Evolutionary conservation across 2,113 vertebrate genomes (phyloP), one percentile per base, ranked within the genome.

Genomic region (Cettia cetti): DNA sequence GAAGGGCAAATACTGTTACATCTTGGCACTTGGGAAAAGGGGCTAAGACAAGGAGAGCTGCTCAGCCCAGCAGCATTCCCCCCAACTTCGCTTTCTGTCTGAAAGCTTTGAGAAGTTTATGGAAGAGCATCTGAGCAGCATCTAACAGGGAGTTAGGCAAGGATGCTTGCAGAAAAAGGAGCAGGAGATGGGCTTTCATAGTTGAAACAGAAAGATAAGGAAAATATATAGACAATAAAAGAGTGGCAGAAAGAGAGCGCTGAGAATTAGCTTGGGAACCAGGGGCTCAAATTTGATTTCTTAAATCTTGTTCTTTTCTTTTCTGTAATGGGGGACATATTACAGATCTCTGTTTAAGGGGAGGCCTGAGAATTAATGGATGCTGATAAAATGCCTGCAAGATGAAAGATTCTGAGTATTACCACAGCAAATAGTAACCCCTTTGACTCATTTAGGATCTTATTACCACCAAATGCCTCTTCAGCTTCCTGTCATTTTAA

Each of bases 361-460:
- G 44, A 52, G 57, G 74, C 87, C 59, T 92, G 60, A 93, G 60
- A 70, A 92, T 89, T 88, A 94, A 94, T 66, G 56, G 79, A 88
- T 89, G 54, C 76, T 92, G 75, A 53, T 86, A 70, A 77, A 93
- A 47, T 64, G 42, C 69, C 57, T 72, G 50, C 27, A 86, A 92
- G 65, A 89, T 94, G 76, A 90, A 95, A 92, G 95, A 79, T 69
- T 81, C 59, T 82, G 47, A 65, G 49, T 87, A 71, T 78, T 89
- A 63, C 33, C 69, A 80, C 59, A 91, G 92, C 56, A 96, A 90
- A 94, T 35, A 86, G 77, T 91, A 95, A 94, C 66, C 66, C 69
- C 30, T 96, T 94, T 92, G 82, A 96, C 85, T 96, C 63, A 91
- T 96, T 96, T 92, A 65, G 95, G 85, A 71, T 96, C 77, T 96